These are phyloP conservation scores for Sarcophaga variegata DNA, from an alignment of 2,888 invertebrate genomes.

Conservation along the genomic window DNA sequence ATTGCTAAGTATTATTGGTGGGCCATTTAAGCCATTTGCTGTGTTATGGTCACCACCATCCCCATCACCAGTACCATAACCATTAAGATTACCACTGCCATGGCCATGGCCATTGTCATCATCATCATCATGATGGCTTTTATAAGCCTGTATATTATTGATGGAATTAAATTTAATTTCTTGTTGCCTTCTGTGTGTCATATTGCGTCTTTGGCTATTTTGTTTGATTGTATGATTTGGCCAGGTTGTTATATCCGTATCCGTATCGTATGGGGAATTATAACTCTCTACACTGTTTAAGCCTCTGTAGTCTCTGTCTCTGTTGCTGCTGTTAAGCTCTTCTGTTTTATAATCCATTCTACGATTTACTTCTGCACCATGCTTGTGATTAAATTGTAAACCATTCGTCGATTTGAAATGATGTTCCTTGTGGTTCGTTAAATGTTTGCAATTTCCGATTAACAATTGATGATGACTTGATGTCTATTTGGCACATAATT, in stretches of 20 bases:
- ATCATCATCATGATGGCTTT: neutral
- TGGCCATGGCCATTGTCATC: neutral
- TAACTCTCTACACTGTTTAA: slow-evolving; percentile 53
- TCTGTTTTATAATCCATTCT: neutral
- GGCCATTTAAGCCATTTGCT: slow-evolving; percentile 19
- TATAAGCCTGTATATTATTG: slow-evolving; percentile 35
- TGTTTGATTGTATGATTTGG: neutral
- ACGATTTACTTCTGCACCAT: neutral
- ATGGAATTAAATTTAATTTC: slow-evolving; percentile 26
- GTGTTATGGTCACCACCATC: neutral
- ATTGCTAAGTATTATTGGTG: neutral
- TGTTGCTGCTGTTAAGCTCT: slow-evolving; percentile 39
- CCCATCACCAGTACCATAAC: neutral
- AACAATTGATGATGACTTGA: slow-evolving; percentile 24
- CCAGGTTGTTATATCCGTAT: slow-evolving; percentile 27
- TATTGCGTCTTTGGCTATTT: slow-evolving; percentile 3
- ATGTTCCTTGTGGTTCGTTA: slow-evolving; percentile 34
- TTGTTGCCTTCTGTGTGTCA: neutral
- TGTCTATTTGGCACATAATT: neutral
- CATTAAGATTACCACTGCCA: slow-evolving; percentile 9
- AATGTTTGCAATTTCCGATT: slow-evolving; percentile 65
- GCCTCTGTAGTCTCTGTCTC: slow-evolving; percentile 11
- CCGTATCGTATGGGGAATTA: slow-evolving; percentile 46
- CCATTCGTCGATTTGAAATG: neutral
- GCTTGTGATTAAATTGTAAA: neutral